Conservation (phyloP, 2,888 invertebrate genomes). For the Lepetodrilus schrolli region DNA sequence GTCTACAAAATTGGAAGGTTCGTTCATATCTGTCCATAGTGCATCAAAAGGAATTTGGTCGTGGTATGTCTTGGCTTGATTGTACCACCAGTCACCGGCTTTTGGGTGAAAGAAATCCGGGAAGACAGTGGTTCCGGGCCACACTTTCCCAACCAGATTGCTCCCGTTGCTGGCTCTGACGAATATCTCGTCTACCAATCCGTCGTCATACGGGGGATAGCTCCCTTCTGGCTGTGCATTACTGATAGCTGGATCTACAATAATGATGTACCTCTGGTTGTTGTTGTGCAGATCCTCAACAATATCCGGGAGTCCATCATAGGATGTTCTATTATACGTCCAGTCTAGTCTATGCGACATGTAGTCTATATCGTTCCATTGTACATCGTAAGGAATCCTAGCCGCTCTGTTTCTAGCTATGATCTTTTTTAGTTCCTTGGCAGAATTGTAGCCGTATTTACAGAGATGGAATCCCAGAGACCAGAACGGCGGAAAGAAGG, state of each 20-base stretch:
- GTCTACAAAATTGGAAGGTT: conserved; percentile 72
- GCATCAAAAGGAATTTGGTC: conserved; percentile 64
- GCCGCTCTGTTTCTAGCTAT: conserved; percentile 69
- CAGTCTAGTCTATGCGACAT: conserved; percentile 64
- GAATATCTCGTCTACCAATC: conserved; percentile 83
- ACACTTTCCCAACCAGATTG: conserved; percentile 58
- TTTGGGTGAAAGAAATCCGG: conserved; percentile 71
- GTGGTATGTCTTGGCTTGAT: conserved; percentile 54
- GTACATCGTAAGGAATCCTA: conserved; percentile 72
- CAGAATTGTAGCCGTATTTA: conserved; percentile 43
- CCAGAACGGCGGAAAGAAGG: conserved; percentile 49
- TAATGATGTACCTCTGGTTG: conserved; percentile 68
- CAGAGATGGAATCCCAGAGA: conserved; percentile 52
- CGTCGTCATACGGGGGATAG: conserved; percentile 86
- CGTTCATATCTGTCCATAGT: conserved; percentile 75
- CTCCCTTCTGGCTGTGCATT: conserved; percentile 80
- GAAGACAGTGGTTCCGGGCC: conserved; percentile 68
- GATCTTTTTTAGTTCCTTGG: conserved; percentile 45
- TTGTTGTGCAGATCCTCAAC: conserved; percentile 62
- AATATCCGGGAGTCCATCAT: conserved; percentile 53
- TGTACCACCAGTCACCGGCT: conserved; percentile 62
- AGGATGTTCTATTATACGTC: conserved; percentile 59
- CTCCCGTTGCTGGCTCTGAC: conserved; percentile 81
- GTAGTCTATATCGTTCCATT: conserved; percentile 71
- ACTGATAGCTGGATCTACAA: conserved; percentile 84